phyloP scores from a whole-genome alignment of 2,888 invertebrate species.

The Dusona sp. region DNA sequence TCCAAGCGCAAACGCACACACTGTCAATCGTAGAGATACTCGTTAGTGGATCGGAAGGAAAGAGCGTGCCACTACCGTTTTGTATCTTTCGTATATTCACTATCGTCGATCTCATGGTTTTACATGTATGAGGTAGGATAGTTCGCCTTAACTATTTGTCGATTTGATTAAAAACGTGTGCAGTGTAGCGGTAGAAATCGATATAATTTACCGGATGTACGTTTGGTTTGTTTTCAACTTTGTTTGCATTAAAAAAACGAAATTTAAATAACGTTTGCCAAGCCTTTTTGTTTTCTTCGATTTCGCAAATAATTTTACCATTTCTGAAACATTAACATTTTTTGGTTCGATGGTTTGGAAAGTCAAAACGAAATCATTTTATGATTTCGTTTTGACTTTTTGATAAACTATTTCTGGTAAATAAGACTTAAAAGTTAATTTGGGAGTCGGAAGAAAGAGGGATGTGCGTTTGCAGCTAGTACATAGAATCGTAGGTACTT shows the following conservation, averaged over 20 bases:
- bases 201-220: neutral
- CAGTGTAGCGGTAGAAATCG: neutral
- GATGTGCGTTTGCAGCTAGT: neutral
- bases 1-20: slow-evolving; percentile 29
- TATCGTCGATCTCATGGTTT: slow-evolving; percentile 14
- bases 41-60: slow-evolving; percentile 61
- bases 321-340: too few species aligned
- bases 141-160: neutral
- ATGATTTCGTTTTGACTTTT: neutral
- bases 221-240: neutral
- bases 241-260: neutral
- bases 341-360: too few species aligned
- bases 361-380: too few species aligned
- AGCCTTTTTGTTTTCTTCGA: neutral
- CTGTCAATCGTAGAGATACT: slow-evolving; percentile 55
- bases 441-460: neutral
- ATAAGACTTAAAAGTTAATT: neutral
- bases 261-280: neutral
- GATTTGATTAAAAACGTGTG: neutral
- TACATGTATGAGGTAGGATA: neutral
- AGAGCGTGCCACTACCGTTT: slow-evolving; percentile 34
- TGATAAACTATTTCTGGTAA: neutral
- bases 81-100: slow-evolving; percentile 17
- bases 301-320: neutral
- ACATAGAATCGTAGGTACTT: neutral